A percentile compares a stretch with the other conserved stretches of the same genome.
Evolutionary conservation across 2,888 invertebrate species (phyloP).

Genomic region (Spilosoma lubricipeda): DNA sequence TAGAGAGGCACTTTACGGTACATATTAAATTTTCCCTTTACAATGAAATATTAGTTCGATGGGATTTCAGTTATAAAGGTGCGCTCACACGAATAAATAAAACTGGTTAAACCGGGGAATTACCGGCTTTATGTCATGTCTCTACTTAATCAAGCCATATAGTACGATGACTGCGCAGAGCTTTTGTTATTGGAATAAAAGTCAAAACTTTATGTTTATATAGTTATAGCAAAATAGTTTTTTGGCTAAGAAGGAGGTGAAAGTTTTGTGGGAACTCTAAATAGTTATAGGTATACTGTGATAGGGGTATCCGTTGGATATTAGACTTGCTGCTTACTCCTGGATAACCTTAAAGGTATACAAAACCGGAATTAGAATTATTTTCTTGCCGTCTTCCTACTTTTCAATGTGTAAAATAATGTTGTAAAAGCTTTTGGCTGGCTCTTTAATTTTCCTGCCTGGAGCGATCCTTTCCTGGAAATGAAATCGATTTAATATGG

Average conservation of each 20-base stretch:
- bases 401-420: no score
- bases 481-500: no score
- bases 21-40: slow-evolving; percentile 17
- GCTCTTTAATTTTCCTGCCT: no score
- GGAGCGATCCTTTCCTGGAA: no score
- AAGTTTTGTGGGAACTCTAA: neutral
- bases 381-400: no score
- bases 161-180: neutral
- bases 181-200: neutral
- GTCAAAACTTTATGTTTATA: neutral
- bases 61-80: slow-evolving; percentile 5
- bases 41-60: slow-evolving; percentile 11
- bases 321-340: neutral
- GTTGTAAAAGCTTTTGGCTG: no score
- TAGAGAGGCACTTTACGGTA: slow-evolving; percentile 9
- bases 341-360: neutral
- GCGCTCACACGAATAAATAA: neutral
- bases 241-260: neutral
- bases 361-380: no score
- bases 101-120: neutral
- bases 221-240: neutral
- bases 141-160: neutral
- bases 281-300: no score
- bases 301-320: neutral
- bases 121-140: neutral